These are phyloP conservation scores for Chymomyza costata DNA, from an alignment of 1,140 invertebrate species.

Conservation along the genomic window DNA sequence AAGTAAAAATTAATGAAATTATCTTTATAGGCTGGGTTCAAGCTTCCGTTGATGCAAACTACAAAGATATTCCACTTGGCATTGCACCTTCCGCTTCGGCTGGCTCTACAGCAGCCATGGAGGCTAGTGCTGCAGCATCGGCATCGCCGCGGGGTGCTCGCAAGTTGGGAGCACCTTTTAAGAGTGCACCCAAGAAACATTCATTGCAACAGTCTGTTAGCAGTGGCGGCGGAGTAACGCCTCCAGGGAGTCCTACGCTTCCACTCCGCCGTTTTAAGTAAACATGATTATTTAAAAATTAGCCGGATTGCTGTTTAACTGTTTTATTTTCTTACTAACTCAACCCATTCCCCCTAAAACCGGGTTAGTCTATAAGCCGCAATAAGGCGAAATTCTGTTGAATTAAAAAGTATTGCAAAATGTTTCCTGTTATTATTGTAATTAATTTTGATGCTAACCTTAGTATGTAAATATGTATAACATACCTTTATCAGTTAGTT, in stretches of 20 bases:
- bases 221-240: conserved; percentile 59
- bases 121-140: conserved; percentile 45
- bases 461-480: no score
- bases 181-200: conserved; percentile 74
- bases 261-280: conserved; percentile 70
- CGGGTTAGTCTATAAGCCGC: conserved; percentile 20
- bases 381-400: conserved; percentile 38
- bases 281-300: conserved; percentile 29
- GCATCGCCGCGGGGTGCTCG: conserved; percentile 76
- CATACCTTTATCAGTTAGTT: conserved; percentile 39
- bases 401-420: conserved; percentile 61
- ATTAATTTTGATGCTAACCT: no score
- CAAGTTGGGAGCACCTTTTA: conserved; percentile 76
- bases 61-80: conserved; percentile 45
- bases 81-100: conserved; percentile 59
- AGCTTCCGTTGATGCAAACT: conserved; percentile 61
- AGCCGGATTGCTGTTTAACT: conserved; percentile 1
- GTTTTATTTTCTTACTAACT: conserved; percentile 21
- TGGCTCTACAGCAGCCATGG: conserved; percentile 65
- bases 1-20: neutral
- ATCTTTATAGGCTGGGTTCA: conserved; percentile 65
- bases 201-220: conserved; percentile 64
- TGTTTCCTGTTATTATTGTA: conserved; percentile 55
- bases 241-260: conserved; percentile 77
- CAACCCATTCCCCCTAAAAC: conserved; percentile 48